Evolutionary conservation across 2,888 invertebrate genomes (phyloP), one percentile per base, ranked within the genome.

Genomic region (Ferdinandea cuprea): DNA sequence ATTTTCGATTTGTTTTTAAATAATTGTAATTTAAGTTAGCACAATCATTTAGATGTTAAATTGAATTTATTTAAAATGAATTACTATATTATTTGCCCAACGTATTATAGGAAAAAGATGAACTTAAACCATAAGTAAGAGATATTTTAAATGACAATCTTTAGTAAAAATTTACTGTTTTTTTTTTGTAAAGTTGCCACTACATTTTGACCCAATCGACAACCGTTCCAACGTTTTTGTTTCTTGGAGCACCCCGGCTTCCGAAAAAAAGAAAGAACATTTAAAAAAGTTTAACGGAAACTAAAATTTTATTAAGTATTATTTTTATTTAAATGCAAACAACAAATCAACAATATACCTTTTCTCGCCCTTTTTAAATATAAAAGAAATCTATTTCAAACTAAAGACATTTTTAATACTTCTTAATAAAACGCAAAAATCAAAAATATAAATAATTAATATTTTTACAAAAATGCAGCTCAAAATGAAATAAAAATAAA

Each of bases 61-160:
- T 52, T 15, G 13, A 8, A 3, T 37, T 50, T 28, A 37, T 17
- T 9, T 8, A 17, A 35, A 37, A 13, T 7, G n/a, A 21, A 17
- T 19, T 74, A 25, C 66, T n/a, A n/a, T 63, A 11, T 56, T 5
- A n/a, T 15, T 48, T 50, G 78, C 50, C 35, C 58, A 44, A 40
- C 1, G 17, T 65, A 17, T 13, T 8, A 52, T 25, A 11, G 40
- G 15, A 25, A 50, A 1, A 2, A 30, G 25, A 17, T n/a, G 17
- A 58, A 28, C 37, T n/a, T n/a, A n/a, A 11, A 32, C 8, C 13
- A 6, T 15, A 3, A 28, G 17, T 19, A 17, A 15, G n/a, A 37
- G 37, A 56, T 59, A 48, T 32, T 69, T 68, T 71, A 19, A n/a
- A 28, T 35, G 79, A 79, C 79, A 79, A 79, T 73, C 79, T 46